These are phyloP conservation scores for Radopholus similis DNA, from an alignment of 1,140 invertebrate species.

Conservation along the genomic window DNA sequence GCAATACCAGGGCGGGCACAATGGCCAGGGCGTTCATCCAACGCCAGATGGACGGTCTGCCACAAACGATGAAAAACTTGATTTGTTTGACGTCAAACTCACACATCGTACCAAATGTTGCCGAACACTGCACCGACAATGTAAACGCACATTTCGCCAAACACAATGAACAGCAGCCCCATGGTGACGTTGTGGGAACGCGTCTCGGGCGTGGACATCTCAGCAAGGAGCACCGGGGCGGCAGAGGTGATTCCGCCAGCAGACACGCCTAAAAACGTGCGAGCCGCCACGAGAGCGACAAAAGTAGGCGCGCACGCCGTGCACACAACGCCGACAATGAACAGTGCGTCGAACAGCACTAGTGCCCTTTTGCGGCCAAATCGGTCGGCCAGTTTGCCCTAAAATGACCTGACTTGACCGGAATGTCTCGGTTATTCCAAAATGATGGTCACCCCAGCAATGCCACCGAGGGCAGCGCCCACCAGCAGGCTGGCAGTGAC, in stretches of 20 bases:
- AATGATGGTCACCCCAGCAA: too few relatives aligned
- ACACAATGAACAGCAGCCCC: constrained; percentile 9
- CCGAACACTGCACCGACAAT: constrained; percentile 12
- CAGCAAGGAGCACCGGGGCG: constrained; percentile 5
- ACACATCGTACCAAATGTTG: constrained; percentile 16
- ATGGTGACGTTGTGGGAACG: constrained; percentile 4
- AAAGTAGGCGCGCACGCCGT: constrained; percentile 2
- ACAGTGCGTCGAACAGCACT: constrained; percentile 6
- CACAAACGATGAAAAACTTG: not conserved
- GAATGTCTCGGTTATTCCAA: too few relatives aligned
- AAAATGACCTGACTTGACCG: too few relatives aligned
- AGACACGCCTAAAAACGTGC: not conserved
- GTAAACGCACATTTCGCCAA: constrained; percentile 14
- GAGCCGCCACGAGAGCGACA: not conserved
- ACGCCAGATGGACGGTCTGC: constrained; percentile 7
- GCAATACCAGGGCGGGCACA: not conserved
- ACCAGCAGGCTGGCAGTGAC: constrained; percentile 10
- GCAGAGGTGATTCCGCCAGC: constrained; percentile 5
- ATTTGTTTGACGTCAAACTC: not conserved
- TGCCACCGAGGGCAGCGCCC: not conserved
- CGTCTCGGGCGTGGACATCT: constrained; percentile 3
- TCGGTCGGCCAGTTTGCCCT: constrained; percentile 6
- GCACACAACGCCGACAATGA: not conserved
- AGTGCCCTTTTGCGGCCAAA: constrained; percentile 5
- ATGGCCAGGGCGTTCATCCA: constrained; percentile 6